These are phyloP conservation scores for Cryptotis parvus DNA, from an alignment of 2,113 vertebrate species.

Conservation along the genomic window DNA sequence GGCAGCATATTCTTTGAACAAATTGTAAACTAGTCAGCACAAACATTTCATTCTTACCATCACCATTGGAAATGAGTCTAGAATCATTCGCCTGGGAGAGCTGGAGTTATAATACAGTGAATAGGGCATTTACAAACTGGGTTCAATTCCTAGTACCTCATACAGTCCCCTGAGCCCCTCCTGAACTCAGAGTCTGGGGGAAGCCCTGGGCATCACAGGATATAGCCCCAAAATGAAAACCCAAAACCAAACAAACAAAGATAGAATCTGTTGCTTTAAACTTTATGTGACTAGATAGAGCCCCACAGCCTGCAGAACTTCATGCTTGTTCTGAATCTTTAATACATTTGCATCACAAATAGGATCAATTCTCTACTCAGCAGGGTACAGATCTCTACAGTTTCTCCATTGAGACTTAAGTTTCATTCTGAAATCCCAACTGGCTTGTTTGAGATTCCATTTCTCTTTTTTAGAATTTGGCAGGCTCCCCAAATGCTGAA, in stretches of 20 bases:
- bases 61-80: not conserved
- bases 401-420: slow-evolving; percentile 1
- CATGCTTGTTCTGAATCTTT: not conserved
- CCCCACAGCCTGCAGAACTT: not conserved
- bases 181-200: too few relatives aligned
- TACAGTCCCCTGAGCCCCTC: too few relatives aligned
- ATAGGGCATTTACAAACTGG: too few relatives aligned
- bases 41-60: not conserved
- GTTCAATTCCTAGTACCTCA: too few relatives aligned
- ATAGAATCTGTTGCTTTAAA: not conserved
- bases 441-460: not conserved
- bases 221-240: too few relatives aligned
- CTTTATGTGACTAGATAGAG: not conserved
- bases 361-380: not conserved
- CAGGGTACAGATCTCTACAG: not conserved
- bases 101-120: too few relatives aligned
- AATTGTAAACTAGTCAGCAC: slow-evolving; percentile 31
- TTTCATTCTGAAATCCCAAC: not conserved
- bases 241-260: too few relatives aligned
- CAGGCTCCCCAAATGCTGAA: not conserved
- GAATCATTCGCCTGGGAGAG: not conserved
- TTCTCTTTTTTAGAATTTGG: not conserved
- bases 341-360: not conserved
- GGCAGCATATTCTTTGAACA: slow-evolving; percentile 16
- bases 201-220: too few relatives aligned